These are phyloP conservation scores for Helicolenus hilgendorfi DNA, from an alignment of 2,797 vertebrate genomes.

Conservation along the genomic window DNA sequence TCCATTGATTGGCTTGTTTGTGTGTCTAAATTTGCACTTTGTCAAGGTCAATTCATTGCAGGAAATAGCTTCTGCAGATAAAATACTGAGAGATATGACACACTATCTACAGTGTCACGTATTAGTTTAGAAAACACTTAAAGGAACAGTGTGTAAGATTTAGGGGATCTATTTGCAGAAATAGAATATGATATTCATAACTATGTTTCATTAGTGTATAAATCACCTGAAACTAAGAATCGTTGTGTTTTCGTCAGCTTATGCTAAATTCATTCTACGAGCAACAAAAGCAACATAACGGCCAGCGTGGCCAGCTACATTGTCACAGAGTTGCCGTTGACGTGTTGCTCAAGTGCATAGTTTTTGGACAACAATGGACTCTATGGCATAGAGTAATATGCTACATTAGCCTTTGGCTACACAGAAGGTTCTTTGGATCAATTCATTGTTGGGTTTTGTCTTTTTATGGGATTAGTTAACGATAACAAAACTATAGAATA, in stretches of 20 bases:
- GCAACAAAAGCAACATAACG: too few species aligned
- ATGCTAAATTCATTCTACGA: accelerated
- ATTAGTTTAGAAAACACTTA: not conserved
- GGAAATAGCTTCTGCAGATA: conserved; percentile 25
- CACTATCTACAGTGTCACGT: not conserved
- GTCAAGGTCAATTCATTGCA: not conserved
- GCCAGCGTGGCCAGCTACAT: too few species aligned
- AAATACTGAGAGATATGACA: not conserved
- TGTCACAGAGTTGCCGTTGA: too few species aligned
- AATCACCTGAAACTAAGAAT: not conserved
- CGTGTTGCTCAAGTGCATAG: too few species aligned
- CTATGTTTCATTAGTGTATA: not conserved
- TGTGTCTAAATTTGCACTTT: conserved; percentile 10
- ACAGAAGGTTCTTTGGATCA: not conserved
- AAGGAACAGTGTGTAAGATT: not conserved
- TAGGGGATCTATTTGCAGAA: not conserved
- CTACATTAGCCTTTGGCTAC: not conserved
- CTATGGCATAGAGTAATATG: not conserved
- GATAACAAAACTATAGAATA: not conserved
- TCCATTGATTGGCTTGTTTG: conserved; percentile 48
- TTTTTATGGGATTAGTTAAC: not conserved
- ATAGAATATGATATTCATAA: not conserved
- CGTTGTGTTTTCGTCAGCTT: not conserved
- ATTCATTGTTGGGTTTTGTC: not conserved
- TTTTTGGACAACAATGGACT: not conserved